Percentiles rank a stretch among this genome's conserved stretches.
Conservation (phyloP, 2,888 invertebrate genomes). For the Odontomyia ornata region DNA sequence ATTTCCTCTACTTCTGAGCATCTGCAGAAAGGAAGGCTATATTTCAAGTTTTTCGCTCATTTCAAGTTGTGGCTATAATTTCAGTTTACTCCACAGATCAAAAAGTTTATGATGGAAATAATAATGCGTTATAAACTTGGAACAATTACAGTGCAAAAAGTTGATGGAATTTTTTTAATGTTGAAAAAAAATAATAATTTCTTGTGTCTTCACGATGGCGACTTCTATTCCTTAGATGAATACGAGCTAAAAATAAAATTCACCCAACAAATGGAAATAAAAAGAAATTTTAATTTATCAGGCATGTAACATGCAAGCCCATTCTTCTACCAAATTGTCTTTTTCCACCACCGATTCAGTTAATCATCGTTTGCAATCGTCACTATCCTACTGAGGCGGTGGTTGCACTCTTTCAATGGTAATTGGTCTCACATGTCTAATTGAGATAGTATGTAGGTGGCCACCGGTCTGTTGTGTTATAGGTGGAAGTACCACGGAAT, state of each 20-base stretch:
- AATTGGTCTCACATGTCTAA: slow-evolving; percentile 49
- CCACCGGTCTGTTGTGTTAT: slow-evolving; percentile 43
- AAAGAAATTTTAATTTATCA: no score
- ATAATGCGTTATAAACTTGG: no score
- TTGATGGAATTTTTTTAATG: no score
- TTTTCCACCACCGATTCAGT: neutral
- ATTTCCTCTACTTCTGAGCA: neutral
- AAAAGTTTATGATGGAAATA: no score
- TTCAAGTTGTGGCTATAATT: neutral
- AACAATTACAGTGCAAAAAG: no score
- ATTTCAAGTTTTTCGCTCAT: neutral
- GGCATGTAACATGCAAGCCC: no score
- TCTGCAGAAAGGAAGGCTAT: neutral
- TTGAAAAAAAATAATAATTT: no score
- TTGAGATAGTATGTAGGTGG: slow-evolving; percentile 49
- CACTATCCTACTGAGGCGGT: neutral
- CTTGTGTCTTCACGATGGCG: no score
- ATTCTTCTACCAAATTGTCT: no score
- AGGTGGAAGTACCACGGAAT: neutral
- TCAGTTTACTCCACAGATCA: neutral
- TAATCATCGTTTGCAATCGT: slow-evolving; percentile 27
- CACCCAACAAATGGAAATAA: no score
- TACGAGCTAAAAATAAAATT: no score
- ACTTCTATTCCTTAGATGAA: no score
- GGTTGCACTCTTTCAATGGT: slow-evolving; percentile 31